Base-by-base conservation (phyloP, 2,797 vertebrate genomes). In the Poecile montanus region DNA sequence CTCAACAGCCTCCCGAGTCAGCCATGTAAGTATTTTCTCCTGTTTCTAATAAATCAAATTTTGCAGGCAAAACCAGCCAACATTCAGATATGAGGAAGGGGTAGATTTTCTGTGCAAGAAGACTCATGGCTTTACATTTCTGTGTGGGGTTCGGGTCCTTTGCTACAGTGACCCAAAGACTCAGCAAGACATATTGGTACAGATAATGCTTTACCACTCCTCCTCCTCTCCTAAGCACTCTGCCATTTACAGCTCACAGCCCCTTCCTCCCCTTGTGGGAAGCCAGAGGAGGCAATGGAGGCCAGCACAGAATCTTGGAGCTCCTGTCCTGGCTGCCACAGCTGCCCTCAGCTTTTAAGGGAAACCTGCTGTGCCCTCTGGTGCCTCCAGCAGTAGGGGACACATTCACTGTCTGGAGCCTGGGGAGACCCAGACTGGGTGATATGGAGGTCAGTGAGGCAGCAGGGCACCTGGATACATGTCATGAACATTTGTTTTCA, bases 41-140 rank as follows among this genome's bases (percentile, higher is more conserved):
- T 40, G 14, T 51, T 81, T 53, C 38, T 62, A 56, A 0, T 9
- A 75, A 5, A 1, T 58, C 38, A 23, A 22, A 50, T 13, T 51
- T 50, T 22, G 30, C 30, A 66, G 29, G 30, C 19, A 71, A 66
- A 80, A 25, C 11, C 36, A 80, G 50, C 3, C 32, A 84, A 17
- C 36, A 72, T 34, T 62, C 45, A 72, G 8, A 62, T 38, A 30
- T 11, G 48, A 68, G 16, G 19, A 60, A 61, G 1, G 0, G 19
- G 20, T 27, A 40, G 30, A 47, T 86, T 45, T 71, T 74, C 57
- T 17, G 22, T 38, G 21, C 30, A 38, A 50, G 34, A 51, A 19
- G 14, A 61, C 23, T 71, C 14, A 6, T 0, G 2, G 11, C 23
- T 68, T 62, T 44, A 22, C 0, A 0, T 12, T 86, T 76, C 42